Conservation (phyloP, 2,113 vertebrate genomes). For the Solea solea region DNA sequence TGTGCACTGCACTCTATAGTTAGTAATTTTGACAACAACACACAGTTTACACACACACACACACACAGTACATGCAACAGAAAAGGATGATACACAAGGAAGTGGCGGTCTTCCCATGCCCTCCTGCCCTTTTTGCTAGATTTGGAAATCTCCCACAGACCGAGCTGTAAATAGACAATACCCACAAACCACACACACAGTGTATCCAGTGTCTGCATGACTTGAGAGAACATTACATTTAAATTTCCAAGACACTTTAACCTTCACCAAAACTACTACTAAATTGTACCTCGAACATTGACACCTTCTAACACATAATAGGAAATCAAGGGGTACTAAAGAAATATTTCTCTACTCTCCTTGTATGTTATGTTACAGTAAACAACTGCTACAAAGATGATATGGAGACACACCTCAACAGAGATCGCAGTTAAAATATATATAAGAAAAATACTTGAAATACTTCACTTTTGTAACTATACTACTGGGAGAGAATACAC, state of each 20-base stretch:
- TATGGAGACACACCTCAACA: too few relatives aligned
- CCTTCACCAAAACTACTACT: neutral
- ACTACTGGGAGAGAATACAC: too few relatives aligned
- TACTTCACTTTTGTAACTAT: too few relatives aligned
- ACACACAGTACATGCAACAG: constrained; percentile 43
- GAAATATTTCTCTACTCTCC: too few relatives aligned
- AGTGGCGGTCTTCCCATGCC: constrained; percentile 86
- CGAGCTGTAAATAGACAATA: constrained; percentile 82
- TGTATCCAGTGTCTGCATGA: neutral
- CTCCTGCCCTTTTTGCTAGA: constrained; percentile 84
- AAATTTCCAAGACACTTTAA: neutral
- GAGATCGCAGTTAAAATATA: too few relatives aligned
- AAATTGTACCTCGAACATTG: neutral
- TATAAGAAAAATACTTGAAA: too few relatives aligned
- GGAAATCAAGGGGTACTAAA: too few relatives aligned
- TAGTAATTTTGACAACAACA: constrained; percentile 38
- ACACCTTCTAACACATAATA: neutral
- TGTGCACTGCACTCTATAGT: constrained; percentile 42
- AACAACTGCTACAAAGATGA: too few relatives aligned
- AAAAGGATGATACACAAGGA: constrained; percentile 67
- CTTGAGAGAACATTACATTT: neutral
- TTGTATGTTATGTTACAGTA: too few relatives aligned
- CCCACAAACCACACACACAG: constrained; percentile 44
- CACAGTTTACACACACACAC: constrained; percentile 22
- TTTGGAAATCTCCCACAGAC: constrained; percentile 86